These are phyloP conservation scores for Bombus pascuorum DNA, from an alignment of 1,140 invertebrate genomes.

Conservation along the genomic window DNA sequence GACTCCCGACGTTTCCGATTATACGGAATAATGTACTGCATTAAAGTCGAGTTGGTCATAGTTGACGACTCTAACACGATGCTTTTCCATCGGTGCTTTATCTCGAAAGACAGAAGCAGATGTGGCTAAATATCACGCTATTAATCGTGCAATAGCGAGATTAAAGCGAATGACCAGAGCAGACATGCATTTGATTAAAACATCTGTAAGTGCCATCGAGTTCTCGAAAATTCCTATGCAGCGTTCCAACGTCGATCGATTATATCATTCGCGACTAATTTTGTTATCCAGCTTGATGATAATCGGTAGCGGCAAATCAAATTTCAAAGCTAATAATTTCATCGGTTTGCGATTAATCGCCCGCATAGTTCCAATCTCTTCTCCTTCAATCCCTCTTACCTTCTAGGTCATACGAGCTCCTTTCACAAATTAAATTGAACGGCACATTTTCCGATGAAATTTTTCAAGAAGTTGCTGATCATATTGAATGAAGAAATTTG, in stretches of 20 bases:
- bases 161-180: neutral
- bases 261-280: neutral
- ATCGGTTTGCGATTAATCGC: no score
- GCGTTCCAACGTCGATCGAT: neutral
- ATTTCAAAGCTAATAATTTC: no score
- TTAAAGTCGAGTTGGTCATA: neutral
- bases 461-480: no score
- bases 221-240: neutral
- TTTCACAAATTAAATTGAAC: no score
- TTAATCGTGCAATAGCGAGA: neutral
- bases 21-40: constrained; percentile 1
- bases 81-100: neutral
- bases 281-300: neutral
- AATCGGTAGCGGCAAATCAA: neutral
- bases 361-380: no score
- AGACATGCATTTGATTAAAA: neutral
- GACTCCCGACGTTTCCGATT: constrained; percentile 11
- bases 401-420: no score
- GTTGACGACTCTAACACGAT: neutral
- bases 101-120: no score
- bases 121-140: neutral
- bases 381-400: no score
- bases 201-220: neutral
- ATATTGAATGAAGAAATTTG: no score
- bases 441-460: no score